Evolutionary conservation across 1,140 invertebrate genomes (phyloP), one percentile per base, ranked within the genome.

Genomic region (Halesus radiatus): DNA sequence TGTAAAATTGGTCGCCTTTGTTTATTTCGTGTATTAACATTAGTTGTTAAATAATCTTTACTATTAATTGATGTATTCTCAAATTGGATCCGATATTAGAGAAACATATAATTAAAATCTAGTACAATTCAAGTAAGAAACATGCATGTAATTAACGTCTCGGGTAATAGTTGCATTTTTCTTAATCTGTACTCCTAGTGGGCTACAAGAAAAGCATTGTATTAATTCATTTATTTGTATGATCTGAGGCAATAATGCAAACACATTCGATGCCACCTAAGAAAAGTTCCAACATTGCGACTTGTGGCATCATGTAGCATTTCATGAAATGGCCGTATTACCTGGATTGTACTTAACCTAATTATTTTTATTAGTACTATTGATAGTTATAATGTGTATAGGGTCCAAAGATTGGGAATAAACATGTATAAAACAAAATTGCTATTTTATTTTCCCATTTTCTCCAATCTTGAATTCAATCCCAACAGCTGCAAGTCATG

Each of bases 321-420:
- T 58, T 75, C 32, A 56, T n/a, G 18, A 26, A 56, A 23, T 80
- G 78, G 62, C 70, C 80, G 83, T 84, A 81, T 84, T 84, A 84
- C 83, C 80, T 84, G 83, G 78, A 84, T 81, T 76, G 82, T 83
- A 84, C 83, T 82, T 84, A 84, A 82, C 62, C 73, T 82, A 80
- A 81, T 82, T 45, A 45, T 45, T 83, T 80, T 80, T 82, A 89
- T 87, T 89, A 89, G 87, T 89, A 87, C 88, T 88, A 88, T 89
- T 87, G 87, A 88, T 90, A 89, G 88, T 87, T 88, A 87, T 89
- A 90, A 90, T 88, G 88, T 88, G 89, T 89, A 90, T 90, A 90
- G 89, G 89, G 89, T 90, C 89, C 89, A 90, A 90, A 90, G 88
- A 89, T 90, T 90, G 89, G 88, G 88, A 89, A 90, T 90, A 90